Evolutionary conservation across 2,888 invertebrate genomes (phyloP).

Genomic region (Meloe dianella): DNA sequence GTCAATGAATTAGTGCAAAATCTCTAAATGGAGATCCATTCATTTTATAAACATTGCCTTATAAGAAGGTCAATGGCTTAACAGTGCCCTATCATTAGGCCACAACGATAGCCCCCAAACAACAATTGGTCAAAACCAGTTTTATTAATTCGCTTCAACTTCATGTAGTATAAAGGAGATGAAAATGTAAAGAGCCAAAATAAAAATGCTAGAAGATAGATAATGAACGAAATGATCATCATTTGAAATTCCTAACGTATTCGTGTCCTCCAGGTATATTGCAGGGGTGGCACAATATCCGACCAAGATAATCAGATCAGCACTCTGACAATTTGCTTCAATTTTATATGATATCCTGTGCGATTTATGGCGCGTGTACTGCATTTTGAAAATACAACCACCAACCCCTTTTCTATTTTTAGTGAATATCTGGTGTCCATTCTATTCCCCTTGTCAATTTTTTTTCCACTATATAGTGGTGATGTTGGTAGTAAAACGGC

Average conservation of each 20-base stretch:
- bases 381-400: slow-evolving; percentile 43
- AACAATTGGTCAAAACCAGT: slow-evolving; percentile 9
- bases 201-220: not conserved
- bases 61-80: slow-evolving; percentile 6
- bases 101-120: slow-evolving; percentile 9
- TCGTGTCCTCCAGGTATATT: slow-evolving; percentile 19
- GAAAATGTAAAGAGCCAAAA: slow-evolving; percentile 1
- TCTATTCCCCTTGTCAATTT: not conserved
- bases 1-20: not conserved
- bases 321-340: slow-evolving; percentile 56
- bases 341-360: slow-evolving; percentile 57
- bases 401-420: slow-evolving; percentile 3
- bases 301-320: slow-evolving; percentile 56
- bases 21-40: not conserved
- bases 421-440: slow-evolving; percentile 1
- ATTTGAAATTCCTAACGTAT: not conserved
- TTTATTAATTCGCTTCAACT: slow-evolving; percentile 7
- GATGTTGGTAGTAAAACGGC: slow-evolving; percentile 12
- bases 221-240: not conserved
- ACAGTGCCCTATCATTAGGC: slow-evolving; percentile 6
- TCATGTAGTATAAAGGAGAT: not conserved
- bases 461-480: not conserved
- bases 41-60: not conserved
- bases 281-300: slow-evolving; percentile 47
- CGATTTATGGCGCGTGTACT: slow-evolving; percentile 52